Conservation (phyloP, 1,140 invertebrate species). For the Coenobita brevimanus region DNA sequence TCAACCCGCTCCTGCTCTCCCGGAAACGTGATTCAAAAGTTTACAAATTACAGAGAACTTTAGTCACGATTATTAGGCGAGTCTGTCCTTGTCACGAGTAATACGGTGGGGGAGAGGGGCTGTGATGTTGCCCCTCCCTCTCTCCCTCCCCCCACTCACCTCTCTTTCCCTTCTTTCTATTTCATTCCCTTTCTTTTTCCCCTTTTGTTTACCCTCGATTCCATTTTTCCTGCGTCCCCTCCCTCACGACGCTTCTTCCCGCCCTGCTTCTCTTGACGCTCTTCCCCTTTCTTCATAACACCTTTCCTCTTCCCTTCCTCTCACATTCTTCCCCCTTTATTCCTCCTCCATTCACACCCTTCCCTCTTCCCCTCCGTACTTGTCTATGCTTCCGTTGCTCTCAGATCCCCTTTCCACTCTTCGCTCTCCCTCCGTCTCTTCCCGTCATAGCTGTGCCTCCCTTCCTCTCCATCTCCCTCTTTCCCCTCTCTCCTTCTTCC, state of each 20-base stretch:
- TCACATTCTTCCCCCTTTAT: not conserved
- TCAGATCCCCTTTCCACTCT: too few species aligned
- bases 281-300: too few species aligned
- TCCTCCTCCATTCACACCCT: not conserved
- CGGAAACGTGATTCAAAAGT: slow-evolving; percentile 4
- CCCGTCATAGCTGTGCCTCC: too few species aligned
- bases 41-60: slow-evolving; percentile 26
- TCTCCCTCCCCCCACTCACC: not conserved
- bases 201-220: not conserved
- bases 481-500: not conserved
- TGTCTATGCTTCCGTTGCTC: not conserved
- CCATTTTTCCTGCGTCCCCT: not conserved
- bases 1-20: not conserved
- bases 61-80: not conserved
- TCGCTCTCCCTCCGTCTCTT: too few species aligned
- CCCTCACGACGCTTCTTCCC: not conserved
- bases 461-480: too few species aligned
- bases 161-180: not conserved
- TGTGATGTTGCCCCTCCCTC: too few species aligned
- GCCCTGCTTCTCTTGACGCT: too few species aligned
- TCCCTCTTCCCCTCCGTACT: not conserved
- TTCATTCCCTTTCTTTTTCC: not conserved
- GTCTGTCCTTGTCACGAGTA: not conserved
- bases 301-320: not conserved
- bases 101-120: not conserved